Conservation (phyloP, 2,797 vertebrate species). For the Aphelocoma californica region DNA sequence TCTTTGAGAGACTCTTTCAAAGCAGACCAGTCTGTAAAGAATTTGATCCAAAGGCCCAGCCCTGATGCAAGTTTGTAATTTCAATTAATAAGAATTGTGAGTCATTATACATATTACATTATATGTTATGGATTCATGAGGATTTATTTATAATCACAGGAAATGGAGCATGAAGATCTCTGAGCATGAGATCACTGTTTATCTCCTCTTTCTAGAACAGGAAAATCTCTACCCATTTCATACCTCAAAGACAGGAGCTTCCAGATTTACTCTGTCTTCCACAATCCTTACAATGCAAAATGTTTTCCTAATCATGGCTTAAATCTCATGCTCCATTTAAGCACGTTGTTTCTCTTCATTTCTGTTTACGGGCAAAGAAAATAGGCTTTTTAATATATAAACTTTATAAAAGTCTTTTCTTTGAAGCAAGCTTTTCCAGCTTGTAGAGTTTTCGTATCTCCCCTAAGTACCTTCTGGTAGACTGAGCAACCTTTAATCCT, state of each 20-base stretch:
- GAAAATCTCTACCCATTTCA: background rate
- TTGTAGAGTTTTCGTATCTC: background rate
- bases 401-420: background rate
- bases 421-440: background rate
- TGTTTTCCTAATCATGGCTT: background rate
- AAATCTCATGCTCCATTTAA: background rate
- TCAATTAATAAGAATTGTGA: background rate
- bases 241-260: background rate
- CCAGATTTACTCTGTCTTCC: background rate
- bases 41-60: background rate
- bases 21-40: background rate
- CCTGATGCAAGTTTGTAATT: background rate
- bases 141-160: background rate
- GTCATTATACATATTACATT: background rate
- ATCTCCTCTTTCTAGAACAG: background rate
- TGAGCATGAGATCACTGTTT: background rate
- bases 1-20: background rate
- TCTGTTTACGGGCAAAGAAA: background rate
- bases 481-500: background rate
- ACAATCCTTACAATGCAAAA: background rate
- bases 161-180: background rate
- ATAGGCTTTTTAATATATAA: background rate
- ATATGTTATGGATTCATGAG: background rate
- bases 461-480: background rate
- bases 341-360: background rate